Evolutionary conservation across 1,140 invertebrate genomes (phyloP).

Genomic region (Drosophila grimshawi): DNA sequence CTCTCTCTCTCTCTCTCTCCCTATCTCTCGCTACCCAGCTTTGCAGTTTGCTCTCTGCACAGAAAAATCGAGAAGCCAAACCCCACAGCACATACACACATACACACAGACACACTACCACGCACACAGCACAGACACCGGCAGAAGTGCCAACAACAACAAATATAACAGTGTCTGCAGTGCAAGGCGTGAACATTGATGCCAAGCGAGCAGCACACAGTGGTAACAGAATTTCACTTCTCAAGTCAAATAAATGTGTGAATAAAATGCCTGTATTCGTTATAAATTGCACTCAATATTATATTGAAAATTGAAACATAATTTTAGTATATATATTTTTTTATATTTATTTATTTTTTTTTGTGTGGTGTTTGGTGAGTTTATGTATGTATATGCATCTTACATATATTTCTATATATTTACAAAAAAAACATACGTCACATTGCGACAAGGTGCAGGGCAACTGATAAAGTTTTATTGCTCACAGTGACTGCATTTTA

Average conservation of each 20-base stretch:
- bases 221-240: slow-evolving; percentile 5
- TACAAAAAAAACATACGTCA: not conserved
- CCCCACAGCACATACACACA: slow-evolving; percentile 17
- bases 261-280: not conserved
- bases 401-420: not conserved
- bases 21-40: not conserved
- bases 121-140: slow-evolving; percentile 14
- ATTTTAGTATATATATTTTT: too few species aligned
- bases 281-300: too few species aligned
- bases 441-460: not conserved
- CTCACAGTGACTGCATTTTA: slow-evolving; percentile 13
- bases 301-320: too few species aligned
- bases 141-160: slow-evolving; percentile 24
- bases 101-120: slow-evolving; percentile 7
- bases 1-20: too few species aligned
- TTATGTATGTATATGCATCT: too few species aligned
- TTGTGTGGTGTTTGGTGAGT: too few species aligned
- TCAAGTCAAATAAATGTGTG: not conserved
- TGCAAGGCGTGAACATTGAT: slow-evolving; percentile 61
- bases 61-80: slow-evolving; percentile 57
- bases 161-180: slow-evolving; percentile 33
- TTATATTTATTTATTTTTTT: too few species aligned
- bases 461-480: not conserved
- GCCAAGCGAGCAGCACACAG: slow-evolving; percentile 42
- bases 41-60: slow-evolving; percentile 12